phyloP scores from a whole-genome alignment of 2,113 vertebrate genomes.

The Esox niger region DNA sequence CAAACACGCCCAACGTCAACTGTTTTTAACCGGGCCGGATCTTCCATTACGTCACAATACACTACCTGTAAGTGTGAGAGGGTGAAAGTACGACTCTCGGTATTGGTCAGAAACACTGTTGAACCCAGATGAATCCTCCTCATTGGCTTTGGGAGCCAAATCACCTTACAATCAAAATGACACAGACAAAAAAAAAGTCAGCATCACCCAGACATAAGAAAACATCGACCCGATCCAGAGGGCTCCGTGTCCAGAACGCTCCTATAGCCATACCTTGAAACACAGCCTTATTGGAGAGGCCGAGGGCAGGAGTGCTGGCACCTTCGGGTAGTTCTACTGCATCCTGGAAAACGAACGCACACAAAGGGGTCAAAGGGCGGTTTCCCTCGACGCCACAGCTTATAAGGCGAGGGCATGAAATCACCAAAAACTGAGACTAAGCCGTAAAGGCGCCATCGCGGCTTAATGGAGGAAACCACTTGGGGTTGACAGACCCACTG shows the following conservation, averaged over 20 bases:
- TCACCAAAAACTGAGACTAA: background rate
- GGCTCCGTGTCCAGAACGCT: background rate
- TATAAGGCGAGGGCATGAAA: too few species aligned
- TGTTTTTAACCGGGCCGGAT: too few species aligned
- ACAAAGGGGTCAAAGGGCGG: background rate
- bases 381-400: background rate
- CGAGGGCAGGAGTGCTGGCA: constrained; percentile 92
- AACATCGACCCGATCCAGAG: background rate
- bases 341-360: constrained; percentile 59
- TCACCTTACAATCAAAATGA: constrained; percentile 70
- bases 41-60: background rate
- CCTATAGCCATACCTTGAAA: constrained; percentile 81
- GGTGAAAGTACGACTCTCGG: constrained; percentile 85
- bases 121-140: constrained; percentile 68
- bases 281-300: constrained; percentile 97
- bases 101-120: constrained; percentile 80
- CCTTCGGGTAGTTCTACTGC: constrained; percentile 83
- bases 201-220: background rate
- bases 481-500: background rate
- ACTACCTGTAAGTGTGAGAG: constrained; percentile 83
- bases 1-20: too few species aligned
- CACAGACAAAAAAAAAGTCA: constrained; percentile 2
- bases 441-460: background rate
- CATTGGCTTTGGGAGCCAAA: constrained; percentile 49
- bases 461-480: background rate